A percentile compares a stretch with the other conserved stretches of the same genome.
phyloP scores from a whole-genome alignment of 2,888 invertebrate genomes.

The Tortricodes alternella region DNA sequence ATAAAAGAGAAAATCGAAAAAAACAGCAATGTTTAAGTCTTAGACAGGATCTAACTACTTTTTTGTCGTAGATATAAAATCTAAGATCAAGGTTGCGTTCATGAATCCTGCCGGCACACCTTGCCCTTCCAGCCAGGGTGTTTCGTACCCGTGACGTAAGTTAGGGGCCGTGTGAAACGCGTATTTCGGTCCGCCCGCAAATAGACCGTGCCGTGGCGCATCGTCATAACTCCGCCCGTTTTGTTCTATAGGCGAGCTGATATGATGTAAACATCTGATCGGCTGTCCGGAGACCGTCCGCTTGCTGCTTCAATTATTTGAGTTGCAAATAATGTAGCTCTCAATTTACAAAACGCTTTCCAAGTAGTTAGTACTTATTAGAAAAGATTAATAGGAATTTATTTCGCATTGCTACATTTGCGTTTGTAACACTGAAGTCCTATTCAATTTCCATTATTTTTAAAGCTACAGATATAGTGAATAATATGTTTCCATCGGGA shows the following conservation, averaged over 20 bases:
- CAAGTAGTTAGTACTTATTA: no score
- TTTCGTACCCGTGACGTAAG: slow-evolving; percentile 33
- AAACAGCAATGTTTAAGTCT: no score
- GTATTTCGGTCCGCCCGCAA: slow-evolving; percentile 59
- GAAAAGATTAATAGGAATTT: no score
- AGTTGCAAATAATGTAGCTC: background rate
- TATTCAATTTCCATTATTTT: no score
- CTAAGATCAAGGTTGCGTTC: slow-evolving; percentile 33
- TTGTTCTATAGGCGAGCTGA: slow-evolving; percentile 42
- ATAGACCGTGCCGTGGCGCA: slow-evolving; percentile 43
- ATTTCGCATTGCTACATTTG: no score
- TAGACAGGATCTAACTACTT: no score
- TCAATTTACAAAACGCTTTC: no score
- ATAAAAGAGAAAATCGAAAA: no score
- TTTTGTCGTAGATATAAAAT: background rate
- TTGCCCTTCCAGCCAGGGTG: slow-evolving; percentile 33
- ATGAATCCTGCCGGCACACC: slow-evolving; percentile 25
- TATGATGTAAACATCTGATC: slow-evolving; percentile 29
- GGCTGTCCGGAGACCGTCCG: background rate
- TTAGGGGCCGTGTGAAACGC: slow-evolving; percentile 58
- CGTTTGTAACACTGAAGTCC: no score
- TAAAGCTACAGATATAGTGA: no score
- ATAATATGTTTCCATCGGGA: no score
- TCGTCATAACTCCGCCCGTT: slow-evolving; percentile 40
- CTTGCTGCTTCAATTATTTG: slow-evolving; percentile 4